These are phyloP conservation scores for Melanargia galathea DNA, from an alignment of 2,888 invertebrate genomes.

Conservation along the genomic window DNA sequence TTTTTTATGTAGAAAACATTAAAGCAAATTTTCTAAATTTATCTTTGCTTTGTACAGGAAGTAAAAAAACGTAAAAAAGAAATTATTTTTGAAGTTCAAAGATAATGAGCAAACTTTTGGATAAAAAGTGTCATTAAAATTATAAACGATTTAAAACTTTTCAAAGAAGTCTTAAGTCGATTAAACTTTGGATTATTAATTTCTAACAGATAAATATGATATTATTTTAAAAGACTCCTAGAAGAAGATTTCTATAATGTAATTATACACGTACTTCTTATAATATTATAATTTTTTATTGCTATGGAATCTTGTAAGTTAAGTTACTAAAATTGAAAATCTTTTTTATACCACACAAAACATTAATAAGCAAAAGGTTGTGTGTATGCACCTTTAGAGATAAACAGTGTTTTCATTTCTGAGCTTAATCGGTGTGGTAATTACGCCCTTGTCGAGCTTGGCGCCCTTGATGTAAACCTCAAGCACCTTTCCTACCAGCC, in stretches of 20 bases:
- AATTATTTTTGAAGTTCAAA: background rate
- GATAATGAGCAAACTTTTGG: background rate
- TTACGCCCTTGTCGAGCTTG: conserved; percentile 4
- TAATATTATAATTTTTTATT: no score
- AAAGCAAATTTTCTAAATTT: no score
- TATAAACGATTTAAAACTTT: conserved; percentile 1
- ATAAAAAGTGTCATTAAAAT: background rate
- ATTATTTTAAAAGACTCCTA: background rate
- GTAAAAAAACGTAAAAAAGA: background rate
- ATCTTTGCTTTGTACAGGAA: background rate
- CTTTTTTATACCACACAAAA: no score
- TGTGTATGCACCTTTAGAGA: no score
- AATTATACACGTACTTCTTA: no score
- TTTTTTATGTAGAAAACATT: no score
- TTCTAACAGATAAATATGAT: no score
- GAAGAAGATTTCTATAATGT: no score
- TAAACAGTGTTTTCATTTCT: conserved; percentile 15
- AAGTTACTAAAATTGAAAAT: no score
- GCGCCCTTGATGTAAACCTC: conserved; percentile 17
- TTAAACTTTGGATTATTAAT: background rate
- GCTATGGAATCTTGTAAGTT: no score
- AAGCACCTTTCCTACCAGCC: background rate
- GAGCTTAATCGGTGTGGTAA: conserved; percentile 14
- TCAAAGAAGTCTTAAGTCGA: background rate
- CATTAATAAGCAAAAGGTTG: no score